These are phyloP conservation scores for Alloplasta piceator DNA, from an alignment of 2,888 invertebrate genomes.

Conservation along the genomic window DNA sequence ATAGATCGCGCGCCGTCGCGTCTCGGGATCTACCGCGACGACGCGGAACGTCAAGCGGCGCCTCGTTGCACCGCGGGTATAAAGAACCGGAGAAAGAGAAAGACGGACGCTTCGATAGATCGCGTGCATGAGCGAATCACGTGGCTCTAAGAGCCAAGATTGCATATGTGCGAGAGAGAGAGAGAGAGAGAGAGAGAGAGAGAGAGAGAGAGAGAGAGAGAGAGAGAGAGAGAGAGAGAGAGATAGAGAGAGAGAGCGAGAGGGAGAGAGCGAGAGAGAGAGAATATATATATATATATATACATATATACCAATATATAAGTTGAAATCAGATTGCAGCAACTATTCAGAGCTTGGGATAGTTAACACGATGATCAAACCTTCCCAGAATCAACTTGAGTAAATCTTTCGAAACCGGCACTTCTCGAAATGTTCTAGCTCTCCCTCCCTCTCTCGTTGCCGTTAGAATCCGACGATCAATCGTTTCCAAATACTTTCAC, in stretches of 20 bases:
- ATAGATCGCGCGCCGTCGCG: conserved; percentile 49
- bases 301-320: not conserved
- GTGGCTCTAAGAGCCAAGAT: conserved; percentile 17
- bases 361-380: conserved; percentile 39
- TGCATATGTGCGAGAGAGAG: conserved; percentile 22
- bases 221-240: conserved; percentile 29
- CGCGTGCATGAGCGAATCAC: conserved; percentile 53
- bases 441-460: no score
- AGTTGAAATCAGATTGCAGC: conserved; percentile 34
- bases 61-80: conserved; percentile 18
- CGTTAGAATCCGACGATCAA: no score
- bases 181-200: conserved; percentile 39
- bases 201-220: conserved; percentile 30
- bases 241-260: conserved; percentile 29
- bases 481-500: no score
- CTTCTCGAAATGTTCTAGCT: not conserved
- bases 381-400: not conserved
- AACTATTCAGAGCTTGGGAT: conserved; percentile 24
- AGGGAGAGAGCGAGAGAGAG: conserved; percentile 29
- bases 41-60: conserved; percentile 44
- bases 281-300: no score
- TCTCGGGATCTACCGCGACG: conserved; percentile 36
- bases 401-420: conserved; percentile 32
- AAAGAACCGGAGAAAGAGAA: conserved; percentile 5
- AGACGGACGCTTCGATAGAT: conserved; percentile 35